These are phyloP conservation scores for Apocheima hispidaria DNA, from an alignment of 2,888 invertebrate species.

Conservation along the genomic window DNA sequence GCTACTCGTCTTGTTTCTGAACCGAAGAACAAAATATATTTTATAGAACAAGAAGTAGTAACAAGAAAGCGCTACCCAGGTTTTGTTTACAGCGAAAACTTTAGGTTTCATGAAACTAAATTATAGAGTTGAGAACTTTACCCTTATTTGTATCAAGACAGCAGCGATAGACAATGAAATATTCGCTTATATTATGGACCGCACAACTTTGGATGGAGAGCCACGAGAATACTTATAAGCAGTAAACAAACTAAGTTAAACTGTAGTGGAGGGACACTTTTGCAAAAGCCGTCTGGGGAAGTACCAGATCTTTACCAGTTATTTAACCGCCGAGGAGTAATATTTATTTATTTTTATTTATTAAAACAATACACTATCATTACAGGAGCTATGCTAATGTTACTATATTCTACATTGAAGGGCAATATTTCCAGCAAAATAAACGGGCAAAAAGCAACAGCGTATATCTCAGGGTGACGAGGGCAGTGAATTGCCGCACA, in stretches of 20 bases:
- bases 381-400: no score
- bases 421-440: no score
- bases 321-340: no score
- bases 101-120: constrained; percentile 37
- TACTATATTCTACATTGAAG: no score
- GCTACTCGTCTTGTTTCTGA: neutral
- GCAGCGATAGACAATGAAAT: constrained; percentile 41
- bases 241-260: constrained; percentile 16
- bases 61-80: constrained; percentile 25
- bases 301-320: no score
- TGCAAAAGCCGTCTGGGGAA: no score
- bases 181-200: constrained; percentile 45
- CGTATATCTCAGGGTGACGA: no score
- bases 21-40: constrained; percentile 12
- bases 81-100: constrained; percentile 36
- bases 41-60: constrained; percentile 12
- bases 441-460: no score
- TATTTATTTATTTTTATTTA: no score
- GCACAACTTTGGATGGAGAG: constrained; percentile 46
- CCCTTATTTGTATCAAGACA: constrained; percentile 41
- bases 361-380: no score
- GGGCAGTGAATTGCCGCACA: no score
- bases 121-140: constrained; percentile 37
- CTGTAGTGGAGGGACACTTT: neutral
- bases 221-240: constrained; percentile 1